Evolutionary conservation across 2,113 vertebrate genomes (phyloP).

Genomic region (Motacilla tschutschensis): DNA sequence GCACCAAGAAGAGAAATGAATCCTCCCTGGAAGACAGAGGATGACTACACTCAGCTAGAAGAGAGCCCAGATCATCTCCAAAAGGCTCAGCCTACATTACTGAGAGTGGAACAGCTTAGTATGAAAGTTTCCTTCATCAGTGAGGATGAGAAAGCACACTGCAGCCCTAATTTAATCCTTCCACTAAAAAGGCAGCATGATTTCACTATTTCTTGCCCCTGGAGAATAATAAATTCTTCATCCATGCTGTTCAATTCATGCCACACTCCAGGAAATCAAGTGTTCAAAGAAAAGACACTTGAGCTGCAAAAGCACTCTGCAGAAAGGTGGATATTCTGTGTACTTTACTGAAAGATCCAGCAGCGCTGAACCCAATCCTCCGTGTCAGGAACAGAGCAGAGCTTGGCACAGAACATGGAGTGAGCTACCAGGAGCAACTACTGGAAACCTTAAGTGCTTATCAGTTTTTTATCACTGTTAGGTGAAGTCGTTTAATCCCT

Average conservation of each 20-base stretch:
- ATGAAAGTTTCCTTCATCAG: constrained; percentile 35
- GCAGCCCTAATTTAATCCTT: constrained; percentile 45
- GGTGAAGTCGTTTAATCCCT: background rate
- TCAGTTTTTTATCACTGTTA: background rate
- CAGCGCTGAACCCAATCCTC: constrained; percentile 18
- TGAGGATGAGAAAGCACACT: constrained; percentile 39
- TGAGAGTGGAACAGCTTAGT: constrained; percentile 4
- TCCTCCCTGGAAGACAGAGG: background rate
- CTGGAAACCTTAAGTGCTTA: background rate
- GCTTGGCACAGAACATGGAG: constrained; percentile 6
- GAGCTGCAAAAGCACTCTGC: constrained; percentile 52
- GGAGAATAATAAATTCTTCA: constrained; percentile 63
- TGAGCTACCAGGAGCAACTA: constrained; percentile 1
- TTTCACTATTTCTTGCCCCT: constrained; percentile 53
- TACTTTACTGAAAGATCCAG: constrained; percentile 46
- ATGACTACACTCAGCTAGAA: background rate
- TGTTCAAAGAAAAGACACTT: constrained; percentile 56
- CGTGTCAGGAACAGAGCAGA: background rate
- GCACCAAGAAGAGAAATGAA: background rate
- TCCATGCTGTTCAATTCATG: constrained; percentile 60
- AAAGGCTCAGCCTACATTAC: background rate
- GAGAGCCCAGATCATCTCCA: constrained; percentile 3
- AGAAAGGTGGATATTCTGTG: constrained; percentile 41
- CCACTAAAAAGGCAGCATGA: constrained; percentile 52
- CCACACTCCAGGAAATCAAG: constrained; percentile 59